Evolutionary conservation across 2,888 invertebrate genomes (phyloP), one percentile per base, ranked within the genome.

Genomic region (Imbricaverruca yamaguchii): DNA sequence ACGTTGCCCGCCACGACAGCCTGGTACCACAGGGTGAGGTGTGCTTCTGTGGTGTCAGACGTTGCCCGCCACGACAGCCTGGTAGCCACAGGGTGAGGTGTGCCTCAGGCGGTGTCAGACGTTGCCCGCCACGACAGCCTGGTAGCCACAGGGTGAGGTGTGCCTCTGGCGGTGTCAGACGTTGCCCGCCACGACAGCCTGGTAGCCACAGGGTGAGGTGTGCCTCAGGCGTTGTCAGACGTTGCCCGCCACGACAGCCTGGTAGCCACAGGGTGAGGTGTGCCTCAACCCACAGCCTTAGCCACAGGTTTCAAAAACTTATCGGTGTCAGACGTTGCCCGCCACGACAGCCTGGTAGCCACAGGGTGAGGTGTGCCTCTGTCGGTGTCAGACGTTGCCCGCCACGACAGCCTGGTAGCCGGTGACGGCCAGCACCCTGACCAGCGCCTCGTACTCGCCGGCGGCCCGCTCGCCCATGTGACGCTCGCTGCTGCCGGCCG

Each of bases 371-470:
- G 39, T 39, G 39, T 4, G 39, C 39, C 39, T 39, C 39, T 39
- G 39, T 39, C 39, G 39, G 39, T 4, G 59, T 59, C 59, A 74
- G 74, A 55, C 21, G 21, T 74, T 11, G 18, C 74, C 74, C 2
- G 74, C 74, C 74, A 74, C 21, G 74, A 55, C 53, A 15, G 74
- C 74, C 74, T 8, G 53, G 39, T 39, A 39, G 39, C 74, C 74
- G 55, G 74, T 21, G 55, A 74, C 55, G 18, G 74, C 74, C 74
- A 74, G 74, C 74, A 74, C 74, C 74, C 55, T 74, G 74, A 55
- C 55, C 15, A 79, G 79, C 23, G 79, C 79, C 57, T 79, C 59
- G 23, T 23, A 57, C 59, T 79, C 79, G 13, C 79, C 59, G 23
- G 56, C n/a, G 1, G 79, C 79, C 21, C 56, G 79, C 23, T 21